Evolutionary conservation across 2,113 vertebrate genomes (phyloP).

Genomic region (Onychostruthus taczanowskii): DNA sequence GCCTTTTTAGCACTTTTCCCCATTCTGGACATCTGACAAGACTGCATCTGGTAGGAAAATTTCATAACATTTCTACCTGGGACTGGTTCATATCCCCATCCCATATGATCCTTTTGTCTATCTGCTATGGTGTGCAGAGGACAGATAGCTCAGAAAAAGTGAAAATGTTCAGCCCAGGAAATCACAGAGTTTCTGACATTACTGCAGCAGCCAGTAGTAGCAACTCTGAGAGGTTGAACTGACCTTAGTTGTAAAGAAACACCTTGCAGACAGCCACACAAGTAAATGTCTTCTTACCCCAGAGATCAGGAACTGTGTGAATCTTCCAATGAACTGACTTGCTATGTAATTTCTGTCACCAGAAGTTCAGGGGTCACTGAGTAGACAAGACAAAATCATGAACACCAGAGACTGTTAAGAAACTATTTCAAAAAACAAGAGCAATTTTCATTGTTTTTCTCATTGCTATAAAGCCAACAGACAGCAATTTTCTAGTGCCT

Average conservation of each 20-base stretch:
- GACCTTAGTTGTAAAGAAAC: background rate
- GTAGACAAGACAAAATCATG: background rate
- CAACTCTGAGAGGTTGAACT: background rate
- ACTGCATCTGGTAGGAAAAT: background rate
- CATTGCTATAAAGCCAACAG: background rate
- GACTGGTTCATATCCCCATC: background rate
- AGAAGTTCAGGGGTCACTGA: background rate
- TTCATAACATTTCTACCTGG: background rate
- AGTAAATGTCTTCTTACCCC: background rate
- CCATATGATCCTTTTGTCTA: background rate
- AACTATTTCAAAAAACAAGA: background rate
- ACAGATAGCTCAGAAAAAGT: background rate
- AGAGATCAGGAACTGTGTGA: background rate
- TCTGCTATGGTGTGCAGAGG: background rate
- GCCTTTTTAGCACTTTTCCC: background rate
- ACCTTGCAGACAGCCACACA: background rate
- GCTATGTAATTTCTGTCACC: background rate
- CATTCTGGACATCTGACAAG: background rate
- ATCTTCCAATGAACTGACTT: background rate
- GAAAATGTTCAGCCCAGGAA: background rate
- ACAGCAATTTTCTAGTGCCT: background rate
- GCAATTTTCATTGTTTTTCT: background rate
- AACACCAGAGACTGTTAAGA: background rate
- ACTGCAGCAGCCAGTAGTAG: background rate
- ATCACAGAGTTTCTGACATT: background rate